Percentiles rank a stretch among this genome's conserved stretches.
Conservation (phyloP, 1,140 invertebrate species). For the Drusus annulatus region DNA sequence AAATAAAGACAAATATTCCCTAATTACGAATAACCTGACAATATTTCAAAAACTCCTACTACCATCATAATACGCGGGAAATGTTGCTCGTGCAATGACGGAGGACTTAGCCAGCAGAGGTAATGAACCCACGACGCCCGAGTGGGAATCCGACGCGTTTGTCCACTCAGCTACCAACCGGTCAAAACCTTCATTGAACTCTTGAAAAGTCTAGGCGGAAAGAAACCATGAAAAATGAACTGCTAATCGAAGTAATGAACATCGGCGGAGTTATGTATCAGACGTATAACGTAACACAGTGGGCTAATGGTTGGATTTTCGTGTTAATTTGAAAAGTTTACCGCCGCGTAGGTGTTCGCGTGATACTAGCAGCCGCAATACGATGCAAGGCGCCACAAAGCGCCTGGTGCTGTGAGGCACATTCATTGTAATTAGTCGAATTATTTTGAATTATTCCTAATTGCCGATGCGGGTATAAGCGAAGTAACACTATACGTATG, state of each 20-base stretch:
- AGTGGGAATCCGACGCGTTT: too few relatives aligned
- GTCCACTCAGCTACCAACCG: too few relatives aligned
- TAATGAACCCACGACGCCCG: too few relatives aligned
- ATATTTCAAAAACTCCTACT: too few relatives aligned
- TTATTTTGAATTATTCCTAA: slow-evolving; percentile 54
- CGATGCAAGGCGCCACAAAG: neutral
- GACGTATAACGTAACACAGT: neutral
- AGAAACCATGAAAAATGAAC: too few relatives aligned
- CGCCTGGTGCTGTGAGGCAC: slow-evolving; percentile 16
- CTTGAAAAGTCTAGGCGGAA: too few relatives aligned
- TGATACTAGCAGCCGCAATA: neutral
- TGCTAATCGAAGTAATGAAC: neutral
- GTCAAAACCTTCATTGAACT: too few relatives aligned
- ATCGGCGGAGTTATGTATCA: neutral
- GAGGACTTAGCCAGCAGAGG: too few relatives aligned
- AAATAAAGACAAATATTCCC: too few relatives aligned
- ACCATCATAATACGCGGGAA: too few relatives aligned
- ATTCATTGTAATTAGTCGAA: slow-evolving; percentile 54
- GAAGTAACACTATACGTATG: neutral
- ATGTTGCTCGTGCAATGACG: too few relatives aligned
- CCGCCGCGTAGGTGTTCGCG: slow-evolving; percentile 1
- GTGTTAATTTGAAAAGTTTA: slow-evolving; percentile 52
- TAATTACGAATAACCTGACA: too few relatives aligned
- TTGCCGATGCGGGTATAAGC: slow-evolving; percentile 33
- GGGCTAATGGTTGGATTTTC: slow-evolving; percentile 10